Percentiles rank a stretch among this genome's conserved stretches.
These are phyloP conservation scores for Pelodytes ibericus DNA, from an alignment of 2,797 vertebrate genomes.

Conservation along the genomic window DNA sequence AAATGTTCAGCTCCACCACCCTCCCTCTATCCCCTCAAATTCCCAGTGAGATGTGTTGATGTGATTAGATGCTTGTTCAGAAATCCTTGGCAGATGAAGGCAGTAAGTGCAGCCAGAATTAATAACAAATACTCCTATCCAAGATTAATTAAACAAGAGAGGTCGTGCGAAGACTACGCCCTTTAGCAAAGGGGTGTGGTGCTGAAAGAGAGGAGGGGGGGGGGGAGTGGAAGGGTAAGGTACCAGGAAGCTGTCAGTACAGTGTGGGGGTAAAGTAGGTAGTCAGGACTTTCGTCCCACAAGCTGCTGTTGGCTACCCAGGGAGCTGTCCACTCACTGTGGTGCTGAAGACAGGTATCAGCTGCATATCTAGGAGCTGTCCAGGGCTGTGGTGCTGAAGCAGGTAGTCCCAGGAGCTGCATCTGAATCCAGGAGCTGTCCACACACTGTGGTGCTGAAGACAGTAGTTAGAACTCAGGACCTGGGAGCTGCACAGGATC, in stretches of 20 bases:
- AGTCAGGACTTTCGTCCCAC: not conserved
- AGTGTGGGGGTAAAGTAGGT: not conserved
- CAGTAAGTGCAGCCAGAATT: conserved; percentile 10
- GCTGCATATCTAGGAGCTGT: conserved; percentile 11
- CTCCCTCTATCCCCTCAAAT: not conserved
- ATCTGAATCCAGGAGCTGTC: not conserved
- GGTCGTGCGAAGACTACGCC: conserved; percentile 33
- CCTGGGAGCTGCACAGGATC: not conserved
- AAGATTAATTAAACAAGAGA: conserved; percentile 30
- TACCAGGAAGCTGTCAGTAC: conserved; percentile 6
- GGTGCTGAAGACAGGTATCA: not conserved
- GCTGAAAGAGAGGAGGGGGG: not conserved
- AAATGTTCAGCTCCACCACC: conserved; percentile 4
- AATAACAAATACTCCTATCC: conserved; percentile 12
- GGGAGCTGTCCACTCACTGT: not conserved
- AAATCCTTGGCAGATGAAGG: conserved; percentile 28
- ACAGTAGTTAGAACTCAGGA: not conserved
- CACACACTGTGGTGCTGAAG: conserved; percentile 1
- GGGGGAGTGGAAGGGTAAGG: not conserved
- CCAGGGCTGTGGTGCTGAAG: not conserved
- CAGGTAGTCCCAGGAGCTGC: not conserved
- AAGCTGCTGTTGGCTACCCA: not conserved
- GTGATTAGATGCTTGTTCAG: not conserved
- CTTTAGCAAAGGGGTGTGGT: conserved; percentile 11
- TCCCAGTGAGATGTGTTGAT: conserved; percentile 5